phyloP scores from a whole-genome alignment of 1,140 invertebrate species.

The Tetranychus cinnabarinus region DNA sequence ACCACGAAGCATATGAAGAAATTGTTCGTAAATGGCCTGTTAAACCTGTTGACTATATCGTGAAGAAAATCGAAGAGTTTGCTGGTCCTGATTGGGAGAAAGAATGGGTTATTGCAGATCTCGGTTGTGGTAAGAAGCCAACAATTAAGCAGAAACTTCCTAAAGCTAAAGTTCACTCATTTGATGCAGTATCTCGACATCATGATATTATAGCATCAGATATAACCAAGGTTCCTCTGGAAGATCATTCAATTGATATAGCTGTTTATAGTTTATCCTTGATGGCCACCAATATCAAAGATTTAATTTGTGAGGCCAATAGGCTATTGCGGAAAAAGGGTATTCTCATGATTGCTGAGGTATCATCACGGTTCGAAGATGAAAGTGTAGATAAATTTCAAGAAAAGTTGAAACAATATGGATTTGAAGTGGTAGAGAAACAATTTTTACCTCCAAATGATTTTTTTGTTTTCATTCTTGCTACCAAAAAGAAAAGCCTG shows the following conservation, averaged over 20 bases:
- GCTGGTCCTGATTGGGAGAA: neutral
- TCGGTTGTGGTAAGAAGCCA: conserved; percentile 1
- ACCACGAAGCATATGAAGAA: conserved; percentile 4
- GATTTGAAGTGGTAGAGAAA: neutral
- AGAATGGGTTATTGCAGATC: conserved; percentile 1
- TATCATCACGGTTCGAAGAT: conserved; percentile 5
- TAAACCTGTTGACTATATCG: conserved; percentile 2
- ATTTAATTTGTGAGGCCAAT: conserved; percentile 5
- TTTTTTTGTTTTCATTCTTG: conserved; percentile 3
- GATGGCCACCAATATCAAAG: conserved; percentile 5
- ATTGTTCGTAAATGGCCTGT: conserved; percentile 5
- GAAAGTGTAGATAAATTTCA: neutral
- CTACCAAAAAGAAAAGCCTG: neutral
- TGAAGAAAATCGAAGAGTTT: neutral
- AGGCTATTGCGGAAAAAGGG: conserved; percentile 3
- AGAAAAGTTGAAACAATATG: neutral
- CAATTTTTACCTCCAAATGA: conserved; percentile 3
- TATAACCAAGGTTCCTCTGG: conserved; percentile 2
- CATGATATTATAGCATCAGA: neutral
- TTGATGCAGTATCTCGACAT: neutral
- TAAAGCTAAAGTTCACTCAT: conserved; percentile 1
- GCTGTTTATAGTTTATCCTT: conserved; percentile 6
- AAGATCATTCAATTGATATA: neutral
- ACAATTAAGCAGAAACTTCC: neutral
- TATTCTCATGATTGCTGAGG: conserved; percentile 3